Evolutionary conservation across 2,888 invertebrate species (phyloP), one percentile per base, ranked within the genome.

Genomic region (Timandra comae): DNA sequence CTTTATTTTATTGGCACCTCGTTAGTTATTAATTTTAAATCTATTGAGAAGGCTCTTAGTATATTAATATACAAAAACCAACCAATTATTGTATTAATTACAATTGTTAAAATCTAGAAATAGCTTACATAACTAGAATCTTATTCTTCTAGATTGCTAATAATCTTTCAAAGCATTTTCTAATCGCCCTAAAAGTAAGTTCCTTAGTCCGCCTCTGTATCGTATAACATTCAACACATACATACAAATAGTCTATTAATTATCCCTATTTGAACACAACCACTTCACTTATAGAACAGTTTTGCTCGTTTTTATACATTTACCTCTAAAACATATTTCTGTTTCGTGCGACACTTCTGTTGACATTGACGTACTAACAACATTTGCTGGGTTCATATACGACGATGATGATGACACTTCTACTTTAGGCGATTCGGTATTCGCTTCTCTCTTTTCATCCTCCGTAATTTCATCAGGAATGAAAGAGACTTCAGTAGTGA

Each of bases 281-380:
- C 59, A 56, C 48, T 56, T 40, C n/a, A n/a, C n/a, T 66, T 80
- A 81, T 70, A 74, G 63, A 32, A 75, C 47, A 49, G 78, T 66
- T 54, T 78, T 86, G 43, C 55, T 82, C 20, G 89, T 88, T 78
- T 94, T 94, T 43, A 95, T 90, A 69, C 95, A 95, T 60, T 91
- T 91, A 7, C 95, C 95, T 63, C 93, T 90, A 69, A 92, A 95
- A 63, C 95, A 95, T 43, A 95, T 95, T 79, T 95, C 95, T 20
- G 95, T 95, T 88, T 95, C 94, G 50, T 94, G 92, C 7, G 94
- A 93, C 25, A 93, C 86, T 69, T 93, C 93, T 10, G 94, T 94
- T 2, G 93, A 93, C 58, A 92, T 93, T 1, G 93, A 93, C 0
- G 94, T 95, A 46, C 91, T 89, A 5, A 92, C 70, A 3, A 89